A percentile compares a stretch with the other conserved stretches of the same genome.
These are phyloP conservation scores for Acanthochromis polyacanthus DNA, from an alignment of 2,113 vertebrate species.

Conservation along the genomic window DNA sequence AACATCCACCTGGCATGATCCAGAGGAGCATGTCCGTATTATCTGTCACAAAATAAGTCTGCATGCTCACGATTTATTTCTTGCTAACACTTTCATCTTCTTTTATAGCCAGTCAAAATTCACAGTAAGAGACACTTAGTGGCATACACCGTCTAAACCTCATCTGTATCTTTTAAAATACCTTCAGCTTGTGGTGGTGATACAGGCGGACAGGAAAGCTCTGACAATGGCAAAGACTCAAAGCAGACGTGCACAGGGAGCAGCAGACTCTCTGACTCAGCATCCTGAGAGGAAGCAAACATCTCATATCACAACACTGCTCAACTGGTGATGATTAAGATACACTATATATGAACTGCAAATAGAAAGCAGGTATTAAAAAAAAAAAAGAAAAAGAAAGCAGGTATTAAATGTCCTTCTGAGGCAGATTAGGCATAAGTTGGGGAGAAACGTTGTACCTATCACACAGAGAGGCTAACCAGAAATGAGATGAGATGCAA, in stretches of 20 bases:
- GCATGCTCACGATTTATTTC: too few relatives aligned
- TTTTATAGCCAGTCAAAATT: too few relatives aligned
- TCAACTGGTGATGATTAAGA: too few relatives aligned
- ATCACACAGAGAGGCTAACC: too few relatives aligned
- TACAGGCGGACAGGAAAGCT: not conserved
- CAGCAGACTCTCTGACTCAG: constrained; percentile 69
- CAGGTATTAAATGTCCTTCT: not conserved
- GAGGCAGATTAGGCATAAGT: not conserved
- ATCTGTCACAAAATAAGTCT: too few relatives aligned
- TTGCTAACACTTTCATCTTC: too few relatives aligned
- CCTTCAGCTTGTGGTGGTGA: not conserved
- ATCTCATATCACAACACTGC: not conserved
- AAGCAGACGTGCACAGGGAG: not conserved
- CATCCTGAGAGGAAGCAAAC: constrained; percentile 49
- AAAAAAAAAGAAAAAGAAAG: too few relatives aligned
- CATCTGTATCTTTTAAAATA: not conserved
- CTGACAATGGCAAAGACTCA: not conserved
- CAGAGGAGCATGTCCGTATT: too few relatives aligned
- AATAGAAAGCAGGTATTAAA: too few relatives aligned
- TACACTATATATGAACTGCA: too few relatives aligned
- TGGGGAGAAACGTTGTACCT: too few relatives aligned
- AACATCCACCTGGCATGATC: too few relatives aligned
- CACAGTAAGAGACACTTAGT: constrained; percentile 11
- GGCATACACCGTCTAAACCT: not conserved
- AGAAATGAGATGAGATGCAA: not conserved